Evolutionary conservation across 2,888 invertebrate genomes (phyloP), one percentile per base, ranked within the genome.

Genomic region (Lacanobia oleracea): DNA sequence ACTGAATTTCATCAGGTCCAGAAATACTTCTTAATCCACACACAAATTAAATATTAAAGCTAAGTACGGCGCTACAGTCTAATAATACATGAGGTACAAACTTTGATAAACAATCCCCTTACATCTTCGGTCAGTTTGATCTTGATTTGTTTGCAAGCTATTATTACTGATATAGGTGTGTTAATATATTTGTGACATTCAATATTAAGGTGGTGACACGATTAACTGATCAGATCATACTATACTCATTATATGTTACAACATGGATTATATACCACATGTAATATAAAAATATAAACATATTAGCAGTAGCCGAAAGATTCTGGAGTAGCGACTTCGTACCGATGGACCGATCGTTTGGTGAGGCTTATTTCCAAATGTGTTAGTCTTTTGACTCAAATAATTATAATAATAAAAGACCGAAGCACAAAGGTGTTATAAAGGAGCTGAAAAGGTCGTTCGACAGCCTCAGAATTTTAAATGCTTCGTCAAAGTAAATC

Each of bases 401-500:
- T 33, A 9, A 27, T 33, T 16, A 18, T 27, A 27, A 56, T 33
- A 10, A 56, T 18, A 18, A 2, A 56, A 8, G 18, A 56, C 18
- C 16, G 53, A 53, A 53, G 16, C 53, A 54, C 16, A 27, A 7
- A 33, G 2, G 2, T 8, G 10, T 7, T 60, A 40, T 43, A 27
- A 27, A 27, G 2, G 6, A 37, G 9, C 18, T 6, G 9, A 21
- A 21, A 9, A 1, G 2, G 10, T 21, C 27, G 6, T 6, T 14
- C 18, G 7, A 45, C 9, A 48, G n/a, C n/a, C 12, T 27, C 3
- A 67, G 18, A 72, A 72, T 27, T 54, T 65, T 14, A 72, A 21
- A 0, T 54, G 23, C 37, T 72, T 72, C 4, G 71, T 72, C 12
- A 72, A 45, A 2, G 71, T 72, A 1, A 72, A 23, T 23, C 53